Evolutionary conservation across 2,888 invertebrate species (phyloP), one percentile per base, ranked within the genome.

Genomic region (Drosophila monieri): DNA sequence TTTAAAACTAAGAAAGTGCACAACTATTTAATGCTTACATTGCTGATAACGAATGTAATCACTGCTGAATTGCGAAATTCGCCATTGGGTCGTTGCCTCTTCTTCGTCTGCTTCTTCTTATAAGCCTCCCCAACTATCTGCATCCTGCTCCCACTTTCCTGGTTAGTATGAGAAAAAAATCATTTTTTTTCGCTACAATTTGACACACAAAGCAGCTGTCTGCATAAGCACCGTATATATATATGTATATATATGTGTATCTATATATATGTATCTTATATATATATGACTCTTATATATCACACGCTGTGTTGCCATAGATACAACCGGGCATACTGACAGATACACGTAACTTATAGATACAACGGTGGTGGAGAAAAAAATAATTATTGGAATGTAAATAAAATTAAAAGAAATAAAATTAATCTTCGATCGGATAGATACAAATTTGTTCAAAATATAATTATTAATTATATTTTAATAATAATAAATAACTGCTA

Each of bases 201-300:
- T 83, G 83, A 83, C 83, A 83, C 86, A 83, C 86, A 83, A 83
- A 83, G 86, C 81, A 86, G 81, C 86, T 83, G 81, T 86, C 81
- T 86, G 73, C 80, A 80, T 74, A 74, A 69, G 76, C 56, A 67
- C 55, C 53, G 67, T 32, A 62, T 46, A 27, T 47, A 55, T 43
- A 65, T 23, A 49, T 30, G 25, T 18, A 41, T 14, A 37, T 37
- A 32, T 21, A 41, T 48, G 14, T 35, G 52, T 54, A 55, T 62
- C 43, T 78, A 64, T 76, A 70, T 61, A 71, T 68, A 65, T 57
- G 60, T 77, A 75, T 51, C 15, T 55, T 9, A n/a, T 35, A 37
- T 53, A 56, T 48, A 41, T 48, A 62, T 30, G 18, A 10, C 44
- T 55, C 49, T 51, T 62, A 60, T 62, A 60, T 62, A 70, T 70